A percentile compares a stretch with the other conserved stretches of the same genome.
Conservation (phyloP, 2,888 invertebrate species). For the Apodemia duryi region DNA sequence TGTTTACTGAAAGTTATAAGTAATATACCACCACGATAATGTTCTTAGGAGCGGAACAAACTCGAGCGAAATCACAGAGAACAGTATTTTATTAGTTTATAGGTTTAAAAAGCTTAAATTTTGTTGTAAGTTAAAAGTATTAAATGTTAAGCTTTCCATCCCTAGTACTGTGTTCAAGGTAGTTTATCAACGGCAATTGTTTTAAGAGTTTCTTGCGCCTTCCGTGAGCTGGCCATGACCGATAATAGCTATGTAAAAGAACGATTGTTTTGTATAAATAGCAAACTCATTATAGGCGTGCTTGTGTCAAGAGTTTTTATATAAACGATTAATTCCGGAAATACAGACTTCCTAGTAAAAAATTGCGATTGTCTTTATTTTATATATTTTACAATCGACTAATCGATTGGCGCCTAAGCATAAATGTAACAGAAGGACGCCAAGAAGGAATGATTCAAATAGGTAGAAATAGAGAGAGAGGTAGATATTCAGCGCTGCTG, state of each 20-base stretch:
- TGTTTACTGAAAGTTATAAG: too few relatives aligned
- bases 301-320: not conserved
- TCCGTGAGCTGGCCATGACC: not conserved
- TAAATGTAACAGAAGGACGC: too few relatives aligned
- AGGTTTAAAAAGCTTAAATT: too few relatives aligned
- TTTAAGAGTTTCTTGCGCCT: not conserved
- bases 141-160: not conserved
- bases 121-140: not conserved
- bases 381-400: too few relatives aligned
- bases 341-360: not conserved
- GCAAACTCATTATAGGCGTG: conserved; percentile 2
- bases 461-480: too few relatives aligned
- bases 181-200: not conserved
- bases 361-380: not conserved
- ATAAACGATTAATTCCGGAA: not conserved
- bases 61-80: too few relatives aligned
- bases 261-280: conserved; percentile 7
- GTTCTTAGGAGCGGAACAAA: too few relatives aligned
- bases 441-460: too few relatives aligned
- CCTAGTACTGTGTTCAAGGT: not conserved
- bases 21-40: too few relatives aligned
- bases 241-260: conserved; percentile 5
- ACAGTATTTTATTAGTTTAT: too few relatives aligned
- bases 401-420: too few relatives aligned
- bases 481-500: too few relatives aligned